phyloP scores from a whole-genome alignment of 2,113 vertebrate species.

The Austrofundulus limnaeus region DNA sequence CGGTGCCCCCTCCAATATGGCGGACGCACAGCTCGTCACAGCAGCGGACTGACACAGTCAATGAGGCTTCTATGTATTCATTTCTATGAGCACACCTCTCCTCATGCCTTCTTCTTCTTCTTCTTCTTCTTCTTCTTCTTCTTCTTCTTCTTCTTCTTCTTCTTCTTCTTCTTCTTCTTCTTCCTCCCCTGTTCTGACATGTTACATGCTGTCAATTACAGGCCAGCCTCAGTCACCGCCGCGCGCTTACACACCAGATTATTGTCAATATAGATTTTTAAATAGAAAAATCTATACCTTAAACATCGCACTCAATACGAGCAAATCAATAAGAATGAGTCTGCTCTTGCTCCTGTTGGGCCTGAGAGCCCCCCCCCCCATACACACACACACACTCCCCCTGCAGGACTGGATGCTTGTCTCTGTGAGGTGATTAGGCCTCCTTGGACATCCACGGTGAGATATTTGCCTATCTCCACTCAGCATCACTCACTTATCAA shows the following conservation, averaged over 20 bases:
- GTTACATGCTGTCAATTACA: conserved; percentile 79
- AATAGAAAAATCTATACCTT: conserved; percentile 87
- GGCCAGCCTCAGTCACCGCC: conserved; percentile 71
- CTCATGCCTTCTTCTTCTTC: too few relatives aligned
- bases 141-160: neutral
- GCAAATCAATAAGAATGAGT: conserved; percentile 77
- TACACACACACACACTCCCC: neutral
- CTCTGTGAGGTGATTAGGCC: conserved; percentile 44
- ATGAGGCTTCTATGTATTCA: too few relatives aligned
- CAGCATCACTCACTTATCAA: conserved; percentile 48
- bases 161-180: conserved; percentile 11
- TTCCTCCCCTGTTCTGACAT: conserved; percentile 49
- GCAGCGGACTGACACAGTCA: too few relatives aligned
- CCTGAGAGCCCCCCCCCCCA: conserved; percentile 35
- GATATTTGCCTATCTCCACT: conserved; percentile 41
- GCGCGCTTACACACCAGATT: conserved; percentile 81
- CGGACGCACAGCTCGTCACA: too few relatives aligned
- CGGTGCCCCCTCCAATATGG: too few relatives aligned
- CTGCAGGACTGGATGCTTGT: conserved; percentile 41
- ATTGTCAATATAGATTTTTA: conserved; percentile 86
- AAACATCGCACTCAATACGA: conserved; percentile 83
- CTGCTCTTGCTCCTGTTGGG: conserved; percentile 53
- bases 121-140: too few relatives aligned
- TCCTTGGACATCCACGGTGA: conserved; percentile 37
- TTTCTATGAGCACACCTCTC: too few relatives aligned